phyloP scores from a whole-genome alignment of 2,888 invertebrate genomes.

The Craniophora ligustri region DNA sequence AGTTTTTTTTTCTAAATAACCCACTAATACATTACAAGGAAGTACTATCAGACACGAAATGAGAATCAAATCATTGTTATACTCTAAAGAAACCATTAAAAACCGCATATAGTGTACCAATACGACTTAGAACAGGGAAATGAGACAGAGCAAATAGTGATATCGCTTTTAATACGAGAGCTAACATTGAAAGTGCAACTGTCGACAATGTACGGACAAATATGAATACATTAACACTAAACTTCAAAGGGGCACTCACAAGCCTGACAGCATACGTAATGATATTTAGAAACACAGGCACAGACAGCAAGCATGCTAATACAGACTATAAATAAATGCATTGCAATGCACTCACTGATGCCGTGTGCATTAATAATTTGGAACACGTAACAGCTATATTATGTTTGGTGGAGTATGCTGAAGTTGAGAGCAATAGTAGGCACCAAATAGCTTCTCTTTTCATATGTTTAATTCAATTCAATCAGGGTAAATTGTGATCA shows the following conservation, averaged over 20 bases:
- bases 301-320: slow-evolving; percentile 32
- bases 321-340: slow-evolving; percentile 46
- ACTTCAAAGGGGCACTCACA: slow-evolving; percentile 43
- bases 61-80: no score
- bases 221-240: slow-evolving; percentile 23
- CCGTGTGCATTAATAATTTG: slow-evolving; percentile 27
- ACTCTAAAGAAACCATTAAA: no score
- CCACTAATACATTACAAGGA: no score
- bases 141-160: background rate
- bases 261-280: slow-evolving; percentile 34
- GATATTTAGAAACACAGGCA: slow-evolving; percentile 43
- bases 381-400: slow-evolving; percentile 14
- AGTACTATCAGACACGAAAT: no score
- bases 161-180: slow-evolving; percentile 7
- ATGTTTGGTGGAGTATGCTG: no score
- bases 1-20: no score
- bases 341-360: slow-evolving; percentile 22
- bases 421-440: no score
- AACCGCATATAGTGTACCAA: background rate
- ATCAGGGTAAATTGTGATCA: no score
- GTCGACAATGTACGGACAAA: slow-evolving; percentile 7
- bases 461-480: no score
- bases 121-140: background rate
- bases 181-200: slow-evolving; percentile 18
- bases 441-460: no score